A percentile compares a stretch with the other conserved stretches of the same genome.
These are phyloP conservation scores for Acrocephalus scirpaceus DNA, from an alignment of 2,797 vertebrate species.

Conservation along the genomic window DNA sequence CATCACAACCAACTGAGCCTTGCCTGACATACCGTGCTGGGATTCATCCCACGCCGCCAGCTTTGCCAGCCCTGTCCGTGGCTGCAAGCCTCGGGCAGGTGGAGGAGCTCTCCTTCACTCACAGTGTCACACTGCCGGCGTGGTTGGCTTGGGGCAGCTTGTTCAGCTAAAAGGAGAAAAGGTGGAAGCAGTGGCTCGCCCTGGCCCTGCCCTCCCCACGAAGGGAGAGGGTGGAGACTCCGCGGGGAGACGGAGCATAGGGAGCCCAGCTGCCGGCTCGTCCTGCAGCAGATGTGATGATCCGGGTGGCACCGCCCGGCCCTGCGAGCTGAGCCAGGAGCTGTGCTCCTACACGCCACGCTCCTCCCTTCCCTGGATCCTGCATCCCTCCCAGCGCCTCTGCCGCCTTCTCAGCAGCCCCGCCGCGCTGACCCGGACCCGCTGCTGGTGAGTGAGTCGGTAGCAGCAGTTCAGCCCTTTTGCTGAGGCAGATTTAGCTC, in stretches of 20 bases:
- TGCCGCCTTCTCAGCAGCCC: not conserved
- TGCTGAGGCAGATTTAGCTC: rapidly evolving
- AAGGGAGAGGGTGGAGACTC: conserved; percentile 27
- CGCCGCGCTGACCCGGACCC: not conserved
- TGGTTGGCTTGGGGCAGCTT: rapidly evolving
- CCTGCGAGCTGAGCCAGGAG: rapidly evolving
- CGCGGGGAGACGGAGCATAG: rapidly evolving
- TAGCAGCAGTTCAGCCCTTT: not conserved
- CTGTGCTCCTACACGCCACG: rapidly evolving
- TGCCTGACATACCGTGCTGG: rapidly evolving
- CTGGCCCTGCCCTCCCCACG: not conserved
- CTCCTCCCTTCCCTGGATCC: not conserved
- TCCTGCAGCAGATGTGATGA: not conserved
- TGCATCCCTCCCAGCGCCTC: not conserved
- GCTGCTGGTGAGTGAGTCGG: not conserved
- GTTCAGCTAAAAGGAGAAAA: not conserved
- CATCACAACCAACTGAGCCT: not conserved
- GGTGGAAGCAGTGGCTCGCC: not conserved
- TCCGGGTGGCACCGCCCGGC: not conserved
- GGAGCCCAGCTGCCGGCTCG: not conserved
- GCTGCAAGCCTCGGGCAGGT: not conserved
- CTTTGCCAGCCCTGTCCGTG: not conserved
- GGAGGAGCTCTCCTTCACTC: not conserved
- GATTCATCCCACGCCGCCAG: not conserved
- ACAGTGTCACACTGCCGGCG: rapidly evolving